Conservation (phyloP, 2,888 invertebrate genomes). For the Lasioglossum figueresi region DNA sequence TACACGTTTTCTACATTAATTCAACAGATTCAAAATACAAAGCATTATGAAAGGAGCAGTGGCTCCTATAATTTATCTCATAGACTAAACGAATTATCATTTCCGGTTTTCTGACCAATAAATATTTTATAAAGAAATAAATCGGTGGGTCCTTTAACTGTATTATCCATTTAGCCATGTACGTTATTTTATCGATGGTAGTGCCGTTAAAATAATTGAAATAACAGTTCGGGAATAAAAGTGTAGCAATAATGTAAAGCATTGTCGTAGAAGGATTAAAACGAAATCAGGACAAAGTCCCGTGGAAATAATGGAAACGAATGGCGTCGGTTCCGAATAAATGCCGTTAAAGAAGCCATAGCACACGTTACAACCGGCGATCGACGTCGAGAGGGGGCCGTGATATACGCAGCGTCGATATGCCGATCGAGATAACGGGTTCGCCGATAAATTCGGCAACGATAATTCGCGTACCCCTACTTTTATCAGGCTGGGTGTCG, state of each 20-base stretch:
- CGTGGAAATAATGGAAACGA: background rate
- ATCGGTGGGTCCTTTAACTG: background rate
- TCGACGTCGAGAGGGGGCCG: constrained; percentile 21
- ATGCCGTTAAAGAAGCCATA: constrained; percentile 11
- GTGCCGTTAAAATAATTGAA: background rate
- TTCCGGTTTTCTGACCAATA: too few species aligned
- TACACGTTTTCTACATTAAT: too few species aligned
- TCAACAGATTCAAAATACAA: too few species aligned
- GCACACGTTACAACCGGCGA: constrained; percentile 28
- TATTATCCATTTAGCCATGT: background rate
- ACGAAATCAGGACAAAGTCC: constrained; percentile 6
- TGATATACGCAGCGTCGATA: constrained; percentile 50
- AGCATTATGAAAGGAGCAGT: too few species aligned
- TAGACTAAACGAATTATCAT: too few species aligned
- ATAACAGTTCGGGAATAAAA: background rate
- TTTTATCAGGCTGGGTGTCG: constrained; percentile 74
- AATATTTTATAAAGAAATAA: background rate
- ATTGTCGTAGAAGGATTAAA: background rate
- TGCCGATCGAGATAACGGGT: constrained; percentile 72
- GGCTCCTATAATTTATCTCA: too few species aligned
- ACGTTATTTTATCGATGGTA: background rate
- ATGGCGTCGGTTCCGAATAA: background rate
- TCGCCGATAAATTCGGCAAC: constrained; percentile 71
- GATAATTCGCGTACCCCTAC: constrained; percentile 74
- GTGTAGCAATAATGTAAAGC: background rate